These are phyloP conservation scores for Trisateles emortualis DNA, from an alignment of 2,888 invertebrate genomes.

Conservation along the genomic window DNA sequence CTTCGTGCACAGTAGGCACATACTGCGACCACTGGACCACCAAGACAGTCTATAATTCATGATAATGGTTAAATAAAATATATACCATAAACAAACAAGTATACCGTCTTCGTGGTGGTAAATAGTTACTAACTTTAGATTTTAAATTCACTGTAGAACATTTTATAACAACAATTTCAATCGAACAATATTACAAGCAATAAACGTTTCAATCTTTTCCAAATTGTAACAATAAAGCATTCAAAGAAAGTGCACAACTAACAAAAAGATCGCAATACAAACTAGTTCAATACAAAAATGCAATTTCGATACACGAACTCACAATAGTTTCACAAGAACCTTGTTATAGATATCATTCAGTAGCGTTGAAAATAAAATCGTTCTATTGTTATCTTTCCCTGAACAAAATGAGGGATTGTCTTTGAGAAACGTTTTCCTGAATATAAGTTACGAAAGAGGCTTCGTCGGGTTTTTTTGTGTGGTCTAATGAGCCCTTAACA, in stretches of 20 bases:
- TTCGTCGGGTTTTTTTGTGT: slow-evolving; percentile 38
- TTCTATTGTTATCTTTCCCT: slow-evolving; percentile 45
- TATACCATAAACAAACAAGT: too few relatives aligned
- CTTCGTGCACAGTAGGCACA: too few relatives aligned
- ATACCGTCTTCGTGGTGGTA: too few relatives aligned
- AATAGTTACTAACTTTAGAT: background rate
- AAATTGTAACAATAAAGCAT: slow-evolving; percentile 29
- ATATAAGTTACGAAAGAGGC: slow-evolving; percentile 31
- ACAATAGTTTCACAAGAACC: slow-evolving; percentile 36
- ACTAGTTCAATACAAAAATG: slow-evolving; percentile 44
- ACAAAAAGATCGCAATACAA: slow-evolving; percentile 23
- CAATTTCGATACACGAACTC: slow-evolving; percentile 47
- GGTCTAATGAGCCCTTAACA: slow-evolving; percentile 60
- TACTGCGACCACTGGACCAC: too few relatives aligned
- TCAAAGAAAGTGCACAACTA: slow-evolving; percentile 25
- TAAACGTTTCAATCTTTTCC: slow-evolving; percentile 10
- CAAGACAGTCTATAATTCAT: too few relatives aligned
- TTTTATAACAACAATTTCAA: background rate
- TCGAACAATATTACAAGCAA: background rate
- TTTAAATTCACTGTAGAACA: background rate
- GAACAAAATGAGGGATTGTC: slow-evolving; percentile 45
- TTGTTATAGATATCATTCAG: slow-evolving; percentile 42
- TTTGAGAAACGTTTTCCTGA: slow-evolving; percentile 43
- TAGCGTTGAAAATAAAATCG: slow-evolving; percentile 24
- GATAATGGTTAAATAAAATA: too few relatives aligned